These are phyloP conservation scores for Callimorpha dominula DNA, from an alignment of 2,888 invertebrate species.

Conservation along the genomic window DNA sequence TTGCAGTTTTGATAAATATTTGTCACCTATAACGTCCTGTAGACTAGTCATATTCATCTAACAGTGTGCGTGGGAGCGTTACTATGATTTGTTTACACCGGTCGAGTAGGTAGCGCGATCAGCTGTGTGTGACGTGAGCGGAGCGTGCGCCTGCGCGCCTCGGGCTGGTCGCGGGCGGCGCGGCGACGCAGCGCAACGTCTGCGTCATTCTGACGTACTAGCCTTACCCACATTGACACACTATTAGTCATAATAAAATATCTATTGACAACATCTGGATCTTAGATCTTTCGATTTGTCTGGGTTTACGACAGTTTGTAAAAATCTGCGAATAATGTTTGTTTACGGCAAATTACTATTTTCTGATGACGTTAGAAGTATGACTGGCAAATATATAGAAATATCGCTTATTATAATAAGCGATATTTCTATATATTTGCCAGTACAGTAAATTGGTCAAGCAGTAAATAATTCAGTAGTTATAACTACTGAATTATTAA, in stretches of 20 bases:
- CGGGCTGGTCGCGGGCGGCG: slow-evolving; percentile 40
- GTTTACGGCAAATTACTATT: neutral
- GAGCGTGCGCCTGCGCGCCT: slow-evolving; percentile 58
- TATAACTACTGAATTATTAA: neutral
- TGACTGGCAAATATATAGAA: neutral
- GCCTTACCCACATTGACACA: slow-evolving; percentile 45
- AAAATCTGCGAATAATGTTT: neutral
- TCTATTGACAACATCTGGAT: slow-evolving; percentile 24
- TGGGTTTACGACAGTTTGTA: no score
- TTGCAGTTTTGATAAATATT: slow-evolving; percentile 51
- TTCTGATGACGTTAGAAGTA: neutral
- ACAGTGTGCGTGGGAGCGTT: slow-evolving; percentile 74
- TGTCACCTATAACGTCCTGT: slow-evolving; percentile 38
- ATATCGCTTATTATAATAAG: neutral
- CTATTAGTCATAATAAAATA: slow-evolving; percentile 45
- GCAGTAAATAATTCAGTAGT: no score
- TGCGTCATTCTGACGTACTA: slow-evolving; percentile 64
- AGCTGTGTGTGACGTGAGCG: slow-evolving; percentile 77
- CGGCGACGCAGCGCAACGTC: slow-evolving; percentile 26
- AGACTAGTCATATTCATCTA: slow-evolving; percentile 46
- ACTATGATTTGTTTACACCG: slow-evolving; percentile 84
- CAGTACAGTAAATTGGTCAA: no score
- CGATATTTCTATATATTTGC: no score
- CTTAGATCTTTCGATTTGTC: no score
- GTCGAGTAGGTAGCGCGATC: slow-evolving; percentile 72